Conservation (phyloP, 2,113 vertebrate species). For the Plestiodon gilberti region DNA sequence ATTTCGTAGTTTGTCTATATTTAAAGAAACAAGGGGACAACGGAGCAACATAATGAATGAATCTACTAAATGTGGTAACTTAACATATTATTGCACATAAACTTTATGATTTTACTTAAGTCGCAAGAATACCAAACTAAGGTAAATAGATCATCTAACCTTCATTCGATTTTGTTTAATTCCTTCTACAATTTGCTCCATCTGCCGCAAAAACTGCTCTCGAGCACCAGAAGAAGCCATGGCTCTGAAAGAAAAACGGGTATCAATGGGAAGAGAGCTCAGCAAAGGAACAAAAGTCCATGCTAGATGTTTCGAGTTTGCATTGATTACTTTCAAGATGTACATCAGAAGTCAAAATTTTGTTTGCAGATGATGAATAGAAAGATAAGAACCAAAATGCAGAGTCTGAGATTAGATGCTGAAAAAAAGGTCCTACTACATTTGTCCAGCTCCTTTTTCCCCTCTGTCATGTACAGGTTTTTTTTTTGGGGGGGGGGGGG, state of each 20-base stretch:
- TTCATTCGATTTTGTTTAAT: constrained; percentile 97
- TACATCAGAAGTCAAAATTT: neutral
- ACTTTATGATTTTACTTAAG: neutral
- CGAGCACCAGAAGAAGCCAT: constrained; percentile 92
- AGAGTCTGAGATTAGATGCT: neutral
- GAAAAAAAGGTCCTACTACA: too few relatives aligned
- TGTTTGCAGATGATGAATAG: neutral
- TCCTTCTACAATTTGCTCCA: constrained; percentile 99
- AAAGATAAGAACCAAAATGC: fast-evolving
- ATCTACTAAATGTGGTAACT: too few relatives aligned
- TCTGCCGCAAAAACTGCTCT: constrained; percentile 95
- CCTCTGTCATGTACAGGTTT: neutral
- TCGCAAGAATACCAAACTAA: neutral
- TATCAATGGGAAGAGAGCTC: neutral
- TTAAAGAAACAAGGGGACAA: fast-evolving
- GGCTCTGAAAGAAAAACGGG: constrained; percentile 79
- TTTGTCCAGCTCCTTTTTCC: neutral
- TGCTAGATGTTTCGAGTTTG: neutral
- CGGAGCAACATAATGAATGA: too few relatives aligned
- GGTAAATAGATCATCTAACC: constrained; percentile 71
- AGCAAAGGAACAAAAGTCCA: neutral
- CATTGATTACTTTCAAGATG: neutral
- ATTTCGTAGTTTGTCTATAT: neutral
- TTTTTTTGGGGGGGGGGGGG: too few relatives aligned
- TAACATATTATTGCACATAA: neutral